A percentile compares a stretch with the other conserved stretches of the same genome.
These are phyloP conservation scores for Sebastes vulpes DNA, from an alignment of 2,797 vertebrate genomes.

Conservation along the genomic window DNA sequence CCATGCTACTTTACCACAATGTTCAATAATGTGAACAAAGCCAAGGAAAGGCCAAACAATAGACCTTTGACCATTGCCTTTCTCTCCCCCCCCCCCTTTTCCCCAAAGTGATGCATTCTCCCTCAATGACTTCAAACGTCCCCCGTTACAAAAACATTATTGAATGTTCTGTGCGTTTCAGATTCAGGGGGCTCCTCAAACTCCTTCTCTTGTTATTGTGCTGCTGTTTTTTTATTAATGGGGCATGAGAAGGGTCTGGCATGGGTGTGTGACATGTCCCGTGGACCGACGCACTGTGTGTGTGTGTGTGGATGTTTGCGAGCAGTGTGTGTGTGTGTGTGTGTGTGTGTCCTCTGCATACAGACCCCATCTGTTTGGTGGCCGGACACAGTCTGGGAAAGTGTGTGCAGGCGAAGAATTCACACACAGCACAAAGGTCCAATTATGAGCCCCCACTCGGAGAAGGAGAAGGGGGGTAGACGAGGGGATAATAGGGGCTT, in stretches of 20 bases:
- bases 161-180: slow-evolving; percentile 80
- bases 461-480: slow-evolving; percentile 58
- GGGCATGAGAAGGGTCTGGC: slow-evolving; percentile 84
- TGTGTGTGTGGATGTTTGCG: slow-evolving; percentile 19
- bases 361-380: slow-evolving; percentile 88
- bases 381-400: slow-evolving; percentile 86
- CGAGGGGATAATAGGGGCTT: slow-evolving; percentile 82
- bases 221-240: slow-evolving; percentile 84
- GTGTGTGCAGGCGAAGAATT: slow-evolving; percentile 83
- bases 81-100: slow-evolving; percentile 64
- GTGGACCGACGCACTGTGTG: slow-evolving; percentile 44
- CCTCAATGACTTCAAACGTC: slow-evolving; percentile 87
- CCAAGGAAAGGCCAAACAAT: slow-evolving; percentile 86
- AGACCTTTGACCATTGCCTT: slow-evolving; percentile 71
- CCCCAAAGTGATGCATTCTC: slow-evolving; percentile 87
- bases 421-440: slow-evolving; percentile 87
- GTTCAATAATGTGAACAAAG: slow-evolving; percentile 87
- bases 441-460: slow-evolving; percentile 86
- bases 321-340: slow-evolving; percentile 71
- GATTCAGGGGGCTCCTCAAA: slow-evolving; percentile 48
- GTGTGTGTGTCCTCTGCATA: slow-evolving; percentile 85
- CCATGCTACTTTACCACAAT: slow-evolving; percentile 83
- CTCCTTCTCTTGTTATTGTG: slow-evolving; percentile 61
- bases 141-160: slow-evolving; percentile 87
- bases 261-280: slow-evolving; percentile 84